Base-by-base conservation (phyloP, 2,888 invertebrate species). In the Clostera curtula region DNA sequence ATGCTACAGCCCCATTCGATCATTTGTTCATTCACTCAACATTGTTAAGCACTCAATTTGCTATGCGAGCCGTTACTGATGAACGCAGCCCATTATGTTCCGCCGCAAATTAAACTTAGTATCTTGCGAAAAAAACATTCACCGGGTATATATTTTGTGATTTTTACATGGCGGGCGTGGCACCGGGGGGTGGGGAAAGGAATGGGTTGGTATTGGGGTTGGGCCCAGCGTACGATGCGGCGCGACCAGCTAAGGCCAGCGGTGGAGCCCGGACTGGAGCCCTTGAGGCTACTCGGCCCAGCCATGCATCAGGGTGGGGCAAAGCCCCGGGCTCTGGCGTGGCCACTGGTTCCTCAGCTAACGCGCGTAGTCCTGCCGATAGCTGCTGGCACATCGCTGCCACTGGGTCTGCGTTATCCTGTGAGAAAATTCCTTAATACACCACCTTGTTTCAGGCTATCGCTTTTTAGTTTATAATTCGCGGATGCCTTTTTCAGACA, bases 321-420 rank as follows among this genome's bases (percentile, higher is more conserved):
- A n/a, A n/a, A n/a, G n/a, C 43, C 17, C 40, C 42, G 3, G 51
- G 54, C 37, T 43, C 47, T 12, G 45, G 47, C 2, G 34, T 31
- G 24, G 40, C 51, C 18, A 69, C 67, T 15, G 69, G 71, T 56
- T 73, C 84, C 60, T 88, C 88, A 4, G 89, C 87, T 36, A 94
- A 86, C 30, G 93, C 88, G 27, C 91, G 91, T 36, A 93, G 86
- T 12, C 90, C 92, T 54, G 88, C 89, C 21, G 91, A 89, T 46
- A 92, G 83, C 68, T 92, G 91, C 69, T 91, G 93, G 77, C 93
- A 93, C 90, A 93, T 90, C 53, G 90, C 91, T 36, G 90, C 87
- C 28, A 92, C 90, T 21, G 89, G 87, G 58, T 87, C 82, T 10
- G 64, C 43, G 25, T 33, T 40, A 16, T 47, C 56, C 52, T 55